These are phyloP conservation scores for Oryzias melastigma DNA, from an alignment of 2,113 vertebrate species.

Conservation along the genomic window DNA sequence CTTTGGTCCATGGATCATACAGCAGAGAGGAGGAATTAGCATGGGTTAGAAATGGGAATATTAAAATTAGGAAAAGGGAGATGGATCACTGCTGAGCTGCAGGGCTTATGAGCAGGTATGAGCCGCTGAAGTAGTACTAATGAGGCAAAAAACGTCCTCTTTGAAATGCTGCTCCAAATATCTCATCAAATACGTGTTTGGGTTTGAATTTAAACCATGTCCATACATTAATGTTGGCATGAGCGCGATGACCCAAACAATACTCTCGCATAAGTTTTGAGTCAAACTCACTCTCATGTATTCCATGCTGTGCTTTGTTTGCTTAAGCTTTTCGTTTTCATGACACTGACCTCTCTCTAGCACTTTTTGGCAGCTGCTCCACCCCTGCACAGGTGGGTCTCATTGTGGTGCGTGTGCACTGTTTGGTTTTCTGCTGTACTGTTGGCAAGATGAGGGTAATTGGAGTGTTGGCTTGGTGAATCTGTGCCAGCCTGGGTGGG, in stretches of 20 bases:
- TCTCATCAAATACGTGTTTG: conserved; percentile 11
- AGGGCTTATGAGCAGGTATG: conserved; percentile 63
- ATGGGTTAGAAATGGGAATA: conserved; percentile 71
- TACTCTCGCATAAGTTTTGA: conserved; percentile 61
- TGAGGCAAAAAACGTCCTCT: conserved; percentile 40
- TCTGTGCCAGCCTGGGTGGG: conserved; percentile 72
- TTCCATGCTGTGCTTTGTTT: conserved; percentile 36
- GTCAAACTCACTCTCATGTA: conserved; percentile 37
- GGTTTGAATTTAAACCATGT: conserved; percentile 1
- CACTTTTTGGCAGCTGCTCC: conserved; percentile 34
- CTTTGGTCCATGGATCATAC: conserved; percentile 67
- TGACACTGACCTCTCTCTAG: conserved; percentile 43
- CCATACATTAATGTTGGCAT: conserved; percentile 25
- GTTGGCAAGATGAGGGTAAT: conserved; percentile 75
- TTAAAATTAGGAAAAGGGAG: conserved; percentile 67
- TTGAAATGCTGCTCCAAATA: conserved; percentile 36
- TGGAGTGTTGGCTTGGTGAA: conserved; percentile 70
- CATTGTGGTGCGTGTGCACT: conserved; percentile 42
- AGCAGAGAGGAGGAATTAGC: conserved; percentile 72
- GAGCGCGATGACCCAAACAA: conserved; percentile 50
- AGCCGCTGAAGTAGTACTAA: conserved; percentile 31
- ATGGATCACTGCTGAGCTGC: conserved; percentile 67
- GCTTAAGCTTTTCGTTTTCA: conserved; percentile 24
- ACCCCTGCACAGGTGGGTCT: conserved; percentile 61
- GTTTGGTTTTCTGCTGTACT: conserved; percentile 56